Evolutionary conservation across 2,797 vertebrate species (phyloP).

Genomic region (Spinus olivaceus): DNA sequence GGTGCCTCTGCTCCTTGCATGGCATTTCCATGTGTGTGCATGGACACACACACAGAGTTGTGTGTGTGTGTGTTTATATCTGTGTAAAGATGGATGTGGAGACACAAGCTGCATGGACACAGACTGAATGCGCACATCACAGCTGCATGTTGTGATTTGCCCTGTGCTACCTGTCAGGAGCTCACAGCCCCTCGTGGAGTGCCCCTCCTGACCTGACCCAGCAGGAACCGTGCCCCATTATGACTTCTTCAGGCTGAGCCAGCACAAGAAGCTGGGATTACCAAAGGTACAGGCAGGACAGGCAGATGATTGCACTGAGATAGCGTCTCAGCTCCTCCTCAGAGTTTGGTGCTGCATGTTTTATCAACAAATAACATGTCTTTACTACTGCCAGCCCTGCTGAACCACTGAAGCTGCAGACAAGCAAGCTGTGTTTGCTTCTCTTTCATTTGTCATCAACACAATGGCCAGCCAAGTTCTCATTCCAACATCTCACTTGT

Average conservation of each 20-base stretch:
- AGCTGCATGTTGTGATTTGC: fast-evolving
- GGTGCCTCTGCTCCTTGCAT: neutral
- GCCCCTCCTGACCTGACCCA: neutral
- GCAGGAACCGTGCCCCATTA: fast-evolving
- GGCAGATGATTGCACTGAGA: neutral
- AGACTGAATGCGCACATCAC: neutral
- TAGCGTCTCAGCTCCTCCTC: neutral
- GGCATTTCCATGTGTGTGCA: fast-evolving
- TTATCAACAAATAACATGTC: conserved; percentile 33
- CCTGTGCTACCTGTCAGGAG: neutral
- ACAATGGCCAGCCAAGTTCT: conserved; percentile 49
- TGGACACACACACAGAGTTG: fast-evolving
- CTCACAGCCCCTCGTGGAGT: neutral
- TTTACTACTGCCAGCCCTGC: conserved; percentile 28
- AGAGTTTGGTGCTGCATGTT: neutral
- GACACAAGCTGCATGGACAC: neutral
- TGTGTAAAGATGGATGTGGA: neutral
- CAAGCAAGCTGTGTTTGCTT: conserved; percentile 60
- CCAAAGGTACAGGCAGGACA: neutral
- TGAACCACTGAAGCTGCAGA: conserved; percentile 42
- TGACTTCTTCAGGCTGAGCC: neutral
- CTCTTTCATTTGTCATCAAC: conserved; percentile 39
- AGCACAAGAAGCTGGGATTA: neutral
- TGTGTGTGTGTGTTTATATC: fast-evolving
- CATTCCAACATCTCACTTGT: conserved; percentile 21